A percentile compares a stretch with the other conserved stretches of the same genome.
These are phyloP conservation scores for Abrostola triplasia DNA, from an alignment of 2,888 invertebrate genomes.

Conservation along the genomic window DNA sequence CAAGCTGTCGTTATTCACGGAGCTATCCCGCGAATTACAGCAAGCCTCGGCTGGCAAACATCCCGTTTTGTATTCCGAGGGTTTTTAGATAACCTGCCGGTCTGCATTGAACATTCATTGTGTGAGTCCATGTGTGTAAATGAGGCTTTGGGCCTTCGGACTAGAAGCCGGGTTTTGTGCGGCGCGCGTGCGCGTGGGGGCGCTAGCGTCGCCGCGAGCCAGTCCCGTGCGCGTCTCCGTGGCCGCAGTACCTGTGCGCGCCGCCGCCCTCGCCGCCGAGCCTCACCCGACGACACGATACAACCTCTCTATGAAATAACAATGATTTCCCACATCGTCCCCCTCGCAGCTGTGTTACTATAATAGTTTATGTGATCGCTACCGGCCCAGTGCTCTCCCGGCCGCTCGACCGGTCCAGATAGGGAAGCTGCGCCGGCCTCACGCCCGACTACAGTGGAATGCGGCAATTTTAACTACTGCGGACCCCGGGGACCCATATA, in stretches of 20 bases:
- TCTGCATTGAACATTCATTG: conserved; percentile 63
- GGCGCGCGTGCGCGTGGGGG: conserved; percentile 74
- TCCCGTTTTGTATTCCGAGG: conserved; percentile 60
- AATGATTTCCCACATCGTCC: conserved; percentile 69
- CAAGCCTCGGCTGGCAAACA: conserved; percentile 55
- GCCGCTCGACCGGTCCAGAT: conserved; percentile 80
- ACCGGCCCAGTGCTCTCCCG: conserved; percentile 59
- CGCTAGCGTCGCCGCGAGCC: conserved; percentile 74
- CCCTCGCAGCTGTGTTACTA: conserved; percentile 69
- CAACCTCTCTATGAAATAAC: conserved; percentile 75
- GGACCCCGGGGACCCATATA: conserved; percentile 82
- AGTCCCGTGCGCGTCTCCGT: conserved; percentile 81
- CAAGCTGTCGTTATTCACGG: conserved; percentile 68
- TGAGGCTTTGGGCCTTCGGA: conserved; percentile 62
- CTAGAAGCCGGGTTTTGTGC: conserved; percentile 51
- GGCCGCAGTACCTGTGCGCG: conserved; percentile 66
- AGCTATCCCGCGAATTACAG: conserved; percentile 53
- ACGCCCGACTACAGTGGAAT: conserved; percentile 86
- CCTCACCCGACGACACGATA: conserved; percentile 60
- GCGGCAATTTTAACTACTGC: conserved; percentile 88
- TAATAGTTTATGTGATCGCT: conserved; percentile 82
- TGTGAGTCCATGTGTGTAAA: conserved; percentile 72
- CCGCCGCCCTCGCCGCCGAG: conserved; percentile 53
- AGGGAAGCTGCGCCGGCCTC: conserved; percentile 85
- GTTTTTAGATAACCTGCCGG: conserved; percentile 62